Conservation (phyloP, 1,140 invertebrate genomes). For the Pseudobourletiella spinata region DNA sequence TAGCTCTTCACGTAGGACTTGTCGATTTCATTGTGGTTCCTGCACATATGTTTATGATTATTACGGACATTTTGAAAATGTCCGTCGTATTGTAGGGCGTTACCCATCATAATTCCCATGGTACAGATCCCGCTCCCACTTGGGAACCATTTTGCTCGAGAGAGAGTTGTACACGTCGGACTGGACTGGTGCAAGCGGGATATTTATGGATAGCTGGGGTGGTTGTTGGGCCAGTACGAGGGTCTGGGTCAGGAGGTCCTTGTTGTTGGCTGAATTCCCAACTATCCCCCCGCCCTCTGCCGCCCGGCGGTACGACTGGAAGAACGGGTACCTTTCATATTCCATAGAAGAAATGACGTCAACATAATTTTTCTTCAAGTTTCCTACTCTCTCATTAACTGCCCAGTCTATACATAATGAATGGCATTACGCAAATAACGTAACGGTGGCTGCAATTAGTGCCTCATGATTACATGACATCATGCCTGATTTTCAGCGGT, state of each 20-base stretch:
- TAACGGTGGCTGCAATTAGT: background rate
- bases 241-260: constrained; percentile 27
- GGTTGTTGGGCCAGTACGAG: constrained; percentile 26
- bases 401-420: background rate
- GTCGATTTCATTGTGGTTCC: constrained; percentile 4
- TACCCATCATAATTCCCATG: constrained; percentile 28
- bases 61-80: no score
- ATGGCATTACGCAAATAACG: background rate
- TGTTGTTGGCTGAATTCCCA: background rate
- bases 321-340: constrained; percentile 28
- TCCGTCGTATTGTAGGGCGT: no score
- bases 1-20: constrained; percentile 4
- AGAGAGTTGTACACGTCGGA: constrained; percentile 29
- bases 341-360: background rate
- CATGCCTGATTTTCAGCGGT: background rate
- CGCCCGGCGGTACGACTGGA: constrained; percentile 13
- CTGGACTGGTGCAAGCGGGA: constrained; percentile 30
- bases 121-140: constrained; percentile 28
- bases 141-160: constrained; percentile 22
- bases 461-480: background rate
- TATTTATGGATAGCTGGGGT: constrained; percentile 23
- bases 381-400: background rate
- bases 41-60: no score
- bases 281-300: constrained; percentile 9
- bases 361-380: background rate